A percentile compares a stretch with the other conserved stretches of the same genome.
Conservation (phyloP, 2,113 vertebrate genomes). For the Panthera uncia region DNA sequence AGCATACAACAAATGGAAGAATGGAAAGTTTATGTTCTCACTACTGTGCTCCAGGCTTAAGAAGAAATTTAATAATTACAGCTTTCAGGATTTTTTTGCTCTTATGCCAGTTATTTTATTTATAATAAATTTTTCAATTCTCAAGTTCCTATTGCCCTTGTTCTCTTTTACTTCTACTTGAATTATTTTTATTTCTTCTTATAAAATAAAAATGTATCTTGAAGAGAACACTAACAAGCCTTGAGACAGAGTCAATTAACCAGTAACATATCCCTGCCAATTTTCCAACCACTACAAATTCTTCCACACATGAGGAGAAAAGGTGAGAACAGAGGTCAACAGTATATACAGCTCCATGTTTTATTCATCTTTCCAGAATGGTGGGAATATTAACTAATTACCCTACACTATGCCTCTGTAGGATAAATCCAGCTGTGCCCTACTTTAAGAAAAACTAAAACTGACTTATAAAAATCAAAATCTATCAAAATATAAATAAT, state of each 20-base stretch:
- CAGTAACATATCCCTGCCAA: not conserved
- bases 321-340: not conserved
- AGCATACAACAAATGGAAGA: not conserved
- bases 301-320: not conserved
- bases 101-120: not conserved
- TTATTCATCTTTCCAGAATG: conserved; percentile 38
- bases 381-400: conserved; percentile 39
- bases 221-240: not conserved
- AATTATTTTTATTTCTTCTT: conserved; percentile 42
- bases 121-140: not conserved
- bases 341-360: not conserved
- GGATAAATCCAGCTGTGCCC: conserved; percentile 15
- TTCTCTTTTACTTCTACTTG: not conserved
- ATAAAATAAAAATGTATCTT: not conserved
- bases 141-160: not conserved
- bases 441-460: conserved; percentile 54
- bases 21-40: not conserved
- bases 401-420: not conserved
- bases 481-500: conserved; percentile 40
- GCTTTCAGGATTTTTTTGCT: not conserved
- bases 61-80: conserved; percentile 6
- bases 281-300: not conserved
- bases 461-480: conserved; percentile 46
- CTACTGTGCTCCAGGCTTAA: not conserved
- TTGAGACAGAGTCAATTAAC: not conserved